Base-by-base conservation (phyloP, 2,797 vertebrate species). In the Chrysocyon brachyurus region DNA sequence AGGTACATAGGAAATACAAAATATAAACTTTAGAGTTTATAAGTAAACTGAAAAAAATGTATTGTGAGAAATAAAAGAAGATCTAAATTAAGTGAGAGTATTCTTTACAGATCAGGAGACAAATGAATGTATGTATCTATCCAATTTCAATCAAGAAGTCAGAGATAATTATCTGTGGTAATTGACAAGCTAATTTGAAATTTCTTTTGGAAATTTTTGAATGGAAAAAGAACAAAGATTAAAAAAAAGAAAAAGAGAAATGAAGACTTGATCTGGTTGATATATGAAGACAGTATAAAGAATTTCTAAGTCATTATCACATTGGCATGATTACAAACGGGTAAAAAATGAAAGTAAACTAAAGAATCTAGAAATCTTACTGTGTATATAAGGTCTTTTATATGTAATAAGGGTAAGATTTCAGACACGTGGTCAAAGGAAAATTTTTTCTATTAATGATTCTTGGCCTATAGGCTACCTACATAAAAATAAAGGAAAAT, bases 131-230 rank as follows among this genome's bases (percentile, higher is more conserved):
- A n/a, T 28, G 16, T 68, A 52, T 68, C 81, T 89, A 5, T 54
- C 19, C 12, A 89, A 40, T 54, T 90, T 28, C 22, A 73, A 1
- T 81, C 17, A 79, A 81, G 57, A 61, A 54, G 14, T 77, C n/a
- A 87, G 15, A 87, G 31, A 5, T 46, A 46, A 46, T 57, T 22
- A 17, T 87, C 36, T 49, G 5, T 52, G 31, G 31, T 73, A 78
- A 73, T 3, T 90, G 40, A 63, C 1, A 79, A 82, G 24, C 15
- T 70, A 40, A 91, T 94, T 90, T 6, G 64, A 75, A 12, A 87
- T 94, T 82, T 66, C 6, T 90, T 75, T 16, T 91, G 24, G 24
- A 59, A 94, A 81, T 36, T 88, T 79, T 84, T 68, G n/a, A 87
- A 11, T 21, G 17, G 52, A 66, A 81, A 86, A 66, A 36, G 54